phyloP scores from a whole-genome alignment of 1,140 invertebrate genomes.

The Drosophila obscura region DNA sequence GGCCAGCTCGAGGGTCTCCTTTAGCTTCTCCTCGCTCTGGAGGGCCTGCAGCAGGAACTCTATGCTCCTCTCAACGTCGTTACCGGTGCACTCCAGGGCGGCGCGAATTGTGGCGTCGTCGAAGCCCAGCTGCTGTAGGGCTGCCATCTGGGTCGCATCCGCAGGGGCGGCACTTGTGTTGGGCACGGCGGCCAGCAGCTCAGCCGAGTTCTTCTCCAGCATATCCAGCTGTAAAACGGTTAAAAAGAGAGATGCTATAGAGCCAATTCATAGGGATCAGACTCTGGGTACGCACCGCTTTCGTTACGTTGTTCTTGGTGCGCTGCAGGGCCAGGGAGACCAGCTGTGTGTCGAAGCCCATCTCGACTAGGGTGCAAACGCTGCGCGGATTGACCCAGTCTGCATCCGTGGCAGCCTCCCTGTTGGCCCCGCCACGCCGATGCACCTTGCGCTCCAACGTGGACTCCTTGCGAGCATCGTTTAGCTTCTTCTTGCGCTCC shows the following conservation, averaged over 20 bases:
- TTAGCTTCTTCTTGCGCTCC: slow-evolving; percentile 85
- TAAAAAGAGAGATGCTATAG: too few species aligned
- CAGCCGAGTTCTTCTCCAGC: slow-evolving; percentile 47
- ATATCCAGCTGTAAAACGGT: slow-evolving; percentile 62
- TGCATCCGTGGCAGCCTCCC: slow-evolving; percentile 54
- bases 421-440: slow-evolving; percentile 56
- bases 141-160: slow-evolving; percentile 50
- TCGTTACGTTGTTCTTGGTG: slow-evolving; percentile 88
- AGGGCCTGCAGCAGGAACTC: slow-evolving; percentile 84
- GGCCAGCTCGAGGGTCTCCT: slow-evolving; percentile 44
- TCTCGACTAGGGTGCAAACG: slow-evolving; percentile 86
- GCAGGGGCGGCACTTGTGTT: background rate
- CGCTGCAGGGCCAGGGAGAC: slow-evolving; percentile 86
- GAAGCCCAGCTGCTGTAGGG: slow-evolving; percentile 87
- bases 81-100: slow-evolving; percentile 85
- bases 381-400: slow-evolving; percentile 79
- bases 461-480: slow-evolving; percentile 85
- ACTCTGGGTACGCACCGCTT: slow-evolving; percentile 85
- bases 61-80: slow-evolving; percentile 86
- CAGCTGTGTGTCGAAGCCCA: slow-evolving; percentile 87
- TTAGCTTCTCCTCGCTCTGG: slow-evolving; percentile 60
- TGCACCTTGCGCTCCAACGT: slow-evolving; percentile 85
- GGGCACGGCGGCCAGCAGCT: slow-evolving; percentile 40
- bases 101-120: slow-evolving; percentile 84
- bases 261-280: background rate